Evolutionary conservation across 2,113 vertebrate species (phyloP), one percentile per base, ranked within the genome.

Genomic region (Mustela lutreola): DNA sequence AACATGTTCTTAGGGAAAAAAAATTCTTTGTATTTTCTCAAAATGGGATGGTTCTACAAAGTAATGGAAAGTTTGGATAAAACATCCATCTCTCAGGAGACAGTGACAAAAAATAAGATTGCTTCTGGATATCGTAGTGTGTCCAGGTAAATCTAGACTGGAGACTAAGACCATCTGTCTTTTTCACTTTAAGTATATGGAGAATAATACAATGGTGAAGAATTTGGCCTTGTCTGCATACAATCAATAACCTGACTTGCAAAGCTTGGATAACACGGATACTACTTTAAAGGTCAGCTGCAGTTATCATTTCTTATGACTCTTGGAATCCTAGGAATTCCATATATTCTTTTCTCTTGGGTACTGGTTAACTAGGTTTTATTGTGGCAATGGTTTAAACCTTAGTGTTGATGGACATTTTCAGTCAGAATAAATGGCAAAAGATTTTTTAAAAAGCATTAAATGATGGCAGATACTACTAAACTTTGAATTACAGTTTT

Each of bases 341-440:
- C 80, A 53, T 26, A 19, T 92, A 28, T 36, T 95, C 53, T 62
- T 60, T 19, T 53, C n/a, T 92, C 36, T 91, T 85, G 26, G 48
- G 9, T 95, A 15, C 71, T 91, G 5, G 42, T 85, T 91, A 96
- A 62, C 84, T 85, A 58, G 4, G 1, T 63, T 93, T 96, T 75
- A 42, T 19, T 71, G 12, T 90, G 39, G 39, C 65, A 78, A 22
- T 21, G 50, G 67, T 89, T 91, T 92, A 91, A 92, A 65, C 11
- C 3, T 86, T 36, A 26, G 2, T 42, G 31, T 62, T 80, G 26
- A 58, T 71, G 73, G 39, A 36, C 22, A 33, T 67, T 94, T 96
- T 97, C 24, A 79, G 87, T 87, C 39, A 83, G 48, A 79, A 82
- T 88, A 73, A 76, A 67, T 78, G 62, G 56, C 31, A 79, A 28